These are phyloP conservation scores for Nannobrachium achirus DNA, from an alignment of 2,113 vertebrate species.

Conservation along the genomic window DNA sequence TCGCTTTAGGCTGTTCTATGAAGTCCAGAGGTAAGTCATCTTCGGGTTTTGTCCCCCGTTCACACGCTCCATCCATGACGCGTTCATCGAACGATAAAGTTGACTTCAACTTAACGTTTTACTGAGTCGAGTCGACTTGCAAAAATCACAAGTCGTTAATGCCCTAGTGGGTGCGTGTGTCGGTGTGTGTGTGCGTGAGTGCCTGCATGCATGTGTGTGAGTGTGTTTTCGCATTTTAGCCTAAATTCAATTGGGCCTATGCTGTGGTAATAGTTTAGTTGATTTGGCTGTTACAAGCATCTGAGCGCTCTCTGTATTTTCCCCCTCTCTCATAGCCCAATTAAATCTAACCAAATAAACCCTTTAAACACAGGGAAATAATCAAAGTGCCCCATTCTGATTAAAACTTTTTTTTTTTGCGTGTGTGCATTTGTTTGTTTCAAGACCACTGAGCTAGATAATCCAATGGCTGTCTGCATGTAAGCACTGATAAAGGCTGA, in stretches of 20 bases:
- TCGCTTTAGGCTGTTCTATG: too few relatives aligned
- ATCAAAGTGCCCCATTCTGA: neutral
- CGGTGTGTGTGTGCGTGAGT: slow-evolving; percentile 3
- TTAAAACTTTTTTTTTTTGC: neutral
- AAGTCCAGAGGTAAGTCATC: too few relatives aligned
- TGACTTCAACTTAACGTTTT: too few relatives aligned
- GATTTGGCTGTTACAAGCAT: neutral
- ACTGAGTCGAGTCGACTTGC: too few relatives aligned
- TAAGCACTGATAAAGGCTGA: neutral
- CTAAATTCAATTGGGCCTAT: neutral
- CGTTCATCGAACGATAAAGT: too few relatives aligned
- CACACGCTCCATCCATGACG: too few relatives aligned
- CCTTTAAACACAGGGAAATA: neutral
- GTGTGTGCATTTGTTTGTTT: neutral
- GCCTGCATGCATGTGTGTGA: neutral
- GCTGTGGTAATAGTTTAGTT: neutral
- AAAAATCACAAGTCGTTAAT: too few relatives aligned
- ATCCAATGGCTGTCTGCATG: neutral
- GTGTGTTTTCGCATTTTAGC: neutral
- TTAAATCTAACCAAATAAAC: neutral
- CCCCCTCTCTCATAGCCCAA: too few relatives aligned
- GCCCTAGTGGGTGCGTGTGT: too few relatives aligned
- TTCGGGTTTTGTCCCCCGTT: too few relatives aligned
- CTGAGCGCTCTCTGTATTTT: neutral
- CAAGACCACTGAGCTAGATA: neutral